Evolutionary conservation across 2,888 invertebrate genomes (phyloP).

Genomic region (Eupithecia dodoneata): DNA sequence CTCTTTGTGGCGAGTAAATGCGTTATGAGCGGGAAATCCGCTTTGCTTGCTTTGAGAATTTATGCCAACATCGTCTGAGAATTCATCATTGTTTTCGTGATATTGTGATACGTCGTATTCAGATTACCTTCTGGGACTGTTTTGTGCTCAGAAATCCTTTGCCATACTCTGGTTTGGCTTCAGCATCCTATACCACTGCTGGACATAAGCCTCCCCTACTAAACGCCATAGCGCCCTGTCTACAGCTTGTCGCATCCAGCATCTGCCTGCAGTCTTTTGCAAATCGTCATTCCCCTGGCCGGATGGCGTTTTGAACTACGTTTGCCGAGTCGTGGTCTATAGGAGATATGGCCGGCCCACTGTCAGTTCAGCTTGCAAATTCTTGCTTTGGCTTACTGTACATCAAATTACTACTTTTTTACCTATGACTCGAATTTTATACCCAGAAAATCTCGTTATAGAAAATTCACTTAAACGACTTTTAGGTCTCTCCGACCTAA

Average conservation of each 20-base stretch:
- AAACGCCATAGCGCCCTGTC: too few relatives aligned
- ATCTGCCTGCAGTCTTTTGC: too few relatives aligned
- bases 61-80: conserved; percentile 5
- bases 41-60: conserved; percentile 30
- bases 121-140: background rate
- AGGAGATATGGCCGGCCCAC: too few relatives aligned
- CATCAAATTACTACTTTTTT: background rate
- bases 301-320: too few relatives aligned
- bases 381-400: background rate
- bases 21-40: conserved; percentile 39
- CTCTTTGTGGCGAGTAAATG: conserved; percentile 41
- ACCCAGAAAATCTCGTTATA: background rate
- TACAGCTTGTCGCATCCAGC: too few relatives aligned
- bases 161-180: background rate
- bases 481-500: background rate
- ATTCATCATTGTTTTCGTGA: conserved; percentile 14
- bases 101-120: background rate
- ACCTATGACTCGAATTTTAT: background rate
- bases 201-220: too few relatives aligned
- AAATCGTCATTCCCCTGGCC: too few relatives aligned
- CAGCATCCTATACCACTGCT: too few relatives aligned
- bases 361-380: too few relatives aligned
- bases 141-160: background rate
- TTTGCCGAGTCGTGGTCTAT: too few relatives aligned
- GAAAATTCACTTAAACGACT: background rate